Percentiles rank a stretch among this genome's conserved stretches.
Evolutionary conservation across 2,888 invertebrate species (phyloP).

Genomic region (Agriotes lineatus): DNA sequence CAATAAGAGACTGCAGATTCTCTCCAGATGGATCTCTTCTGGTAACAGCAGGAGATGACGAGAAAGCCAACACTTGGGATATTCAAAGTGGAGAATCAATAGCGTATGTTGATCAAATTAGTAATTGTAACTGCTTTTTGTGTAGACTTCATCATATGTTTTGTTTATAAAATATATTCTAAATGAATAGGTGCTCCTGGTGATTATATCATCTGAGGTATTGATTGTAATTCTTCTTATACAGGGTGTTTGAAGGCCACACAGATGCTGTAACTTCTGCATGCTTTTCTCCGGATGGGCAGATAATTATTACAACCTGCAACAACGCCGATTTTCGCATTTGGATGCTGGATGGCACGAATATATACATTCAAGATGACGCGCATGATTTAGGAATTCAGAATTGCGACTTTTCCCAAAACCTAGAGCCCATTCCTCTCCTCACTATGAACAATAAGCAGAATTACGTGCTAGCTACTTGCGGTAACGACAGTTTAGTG

Average conservation of each 20-base stretch:
- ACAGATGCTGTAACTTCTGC: constrained; percentile 74
- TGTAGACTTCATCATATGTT: no score
- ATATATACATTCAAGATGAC: constrained; percentile 66
- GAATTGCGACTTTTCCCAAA: constrained; percentile 74
- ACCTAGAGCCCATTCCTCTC: constrained; percentile 64
- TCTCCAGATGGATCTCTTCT: constrained; percentile 72
- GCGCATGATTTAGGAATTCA: constrained; percentile 78
- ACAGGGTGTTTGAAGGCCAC: constrained; percentile 73
- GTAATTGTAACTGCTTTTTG: no score
- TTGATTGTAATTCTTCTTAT: no score
- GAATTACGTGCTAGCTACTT: constrained; percentile 75
- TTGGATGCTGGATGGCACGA: constrained; percentile 61
- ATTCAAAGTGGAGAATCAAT: constrained; percentile 68
- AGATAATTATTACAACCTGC: constrained; percentile 70
- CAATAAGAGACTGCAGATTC: constrained; percentile 74
- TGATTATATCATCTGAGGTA: no score
- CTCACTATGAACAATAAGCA: constrained; percentile 59
- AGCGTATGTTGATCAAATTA: constrained; percentile 67
- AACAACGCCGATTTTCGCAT: constrained; percentile 74
- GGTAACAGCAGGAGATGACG: constrained; percentile 78
- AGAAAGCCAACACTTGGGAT: constrained; percentile 74
- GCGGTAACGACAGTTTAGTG: constrained; percentile 81
- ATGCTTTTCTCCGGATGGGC: constrained; percentile 74
- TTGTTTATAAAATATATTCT: no score
- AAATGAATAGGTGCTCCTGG: no score